Conservation (phyloP, 1,140 invertebrate species). For the Pseudomyrmex sp. region DNA sequence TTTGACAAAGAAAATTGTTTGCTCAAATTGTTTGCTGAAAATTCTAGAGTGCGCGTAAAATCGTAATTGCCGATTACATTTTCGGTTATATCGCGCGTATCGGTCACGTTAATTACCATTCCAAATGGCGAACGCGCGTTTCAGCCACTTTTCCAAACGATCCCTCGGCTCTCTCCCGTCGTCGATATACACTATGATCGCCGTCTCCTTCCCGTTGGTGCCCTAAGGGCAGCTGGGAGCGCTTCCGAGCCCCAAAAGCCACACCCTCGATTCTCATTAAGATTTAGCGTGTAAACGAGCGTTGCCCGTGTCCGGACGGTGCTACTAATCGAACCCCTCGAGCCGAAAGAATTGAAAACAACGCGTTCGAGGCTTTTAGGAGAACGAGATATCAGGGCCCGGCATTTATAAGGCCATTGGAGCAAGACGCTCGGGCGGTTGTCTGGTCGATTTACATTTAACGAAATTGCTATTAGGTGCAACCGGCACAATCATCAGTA, state of each 20-base stretch:
- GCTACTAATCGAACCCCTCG: constrained; percentile 56
- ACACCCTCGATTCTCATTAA: constrained; percentile 74
- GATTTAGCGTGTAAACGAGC: constrained; percentile 72
- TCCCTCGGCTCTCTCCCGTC: constrained; percentile 13
- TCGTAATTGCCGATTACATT: background rate
- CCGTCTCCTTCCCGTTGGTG: constrained; percentile 51
- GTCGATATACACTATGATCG: constrained; percentile 49
- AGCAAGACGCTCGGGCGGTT: constrained; percentile 18
- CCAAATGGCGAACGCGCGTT: constrained; percentile 2
- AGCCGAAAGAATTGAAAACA: constrained; percentile 69
- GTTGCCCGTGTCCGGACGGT: constrained; percentile 60
- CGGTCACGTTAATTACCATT: constrained; percentile 25
- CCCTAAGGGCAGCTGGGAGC: constrained; percentile 65
- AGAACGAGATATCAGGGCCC: constrained; percentile 39
- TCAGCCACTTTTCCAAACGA: constrained; percentile 32
- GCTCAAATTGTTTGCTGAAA: background rate
- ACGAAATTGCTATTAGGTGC: constrained; percentile 30
- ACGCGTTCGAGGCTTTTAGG: constrained; percentile 45
- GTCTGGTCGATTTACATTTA: constrained; percentile 48
- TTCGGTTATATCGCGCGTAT: constrained; percentile 19
- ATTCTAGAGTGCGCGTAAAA: background rate
- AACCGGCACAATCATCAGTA: constrained; percentile 17
- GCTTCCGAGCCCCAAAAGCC: constrained; percentile 66
- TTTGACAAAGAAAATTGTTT: background rate
- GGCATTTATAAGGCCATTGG: constrained; percentile 10